Conservation (phyloP, 2,888 invertebrate species). For the Hetaerina titia region DNA sequence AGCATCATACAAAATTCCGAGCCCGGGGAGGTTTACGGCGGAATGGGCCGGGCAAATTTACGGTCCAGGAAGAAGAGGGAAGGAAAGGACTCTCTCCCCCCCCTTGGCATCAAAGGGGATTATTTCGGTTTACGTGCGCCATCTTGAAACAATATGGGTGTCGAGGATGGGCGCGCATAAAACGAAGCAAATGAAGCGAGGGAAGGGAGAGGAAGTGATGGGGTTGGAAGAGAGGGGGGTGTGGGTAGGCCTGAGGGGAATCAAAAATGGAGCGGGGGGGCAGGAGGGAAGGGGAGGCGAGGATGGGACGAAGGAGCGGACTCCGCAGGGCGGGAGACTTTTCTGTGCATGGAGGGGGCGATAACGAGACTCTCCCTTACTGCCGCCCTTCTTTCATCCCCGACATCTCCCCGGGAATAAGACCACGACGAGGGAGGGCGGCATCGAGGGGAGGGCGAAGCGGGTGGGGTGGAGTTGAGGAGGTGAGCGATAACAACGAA, state of each 20-base stretch:
- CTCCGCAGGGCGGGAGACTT: not conserved
- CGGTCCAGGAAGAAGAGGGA: not conserved
- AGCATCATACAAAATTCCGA: not conserved
- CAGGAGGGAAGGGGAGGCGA: not conserved
- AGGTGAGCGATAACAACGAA: too few species aligned
- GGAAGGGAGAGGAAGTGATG: not conserved
- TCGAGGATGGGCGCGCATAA: slow-evolving; percentile 22
- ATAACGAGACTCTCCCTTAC: not conserved
- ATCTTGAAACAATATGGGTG: slow-evolving; percentile 32
- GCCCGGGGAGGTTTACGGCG: not conserved
- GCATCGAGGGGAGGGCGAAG: not conserved
- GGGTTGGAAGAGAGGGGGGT: not conserved
- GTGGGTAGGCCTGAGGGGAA: not conserved
- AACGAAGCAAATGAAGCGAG: slow-evolving; percentile 1
- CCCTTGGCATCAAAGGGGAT: slow-evolving; percentile 2
- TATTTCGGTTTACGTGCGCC: slow-evolving; percentile 35
- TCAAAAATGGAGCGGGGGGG: not conserved
- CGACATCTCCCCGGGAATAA: too few species aligned
- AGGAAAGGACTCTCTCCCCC: not conserved
- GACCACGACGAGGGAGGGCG: too few species aligned
- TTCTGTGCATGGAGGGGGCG: not conserved
- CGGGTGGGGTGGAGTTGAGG: not conserved
- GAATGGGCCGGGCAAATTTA: not conserved
- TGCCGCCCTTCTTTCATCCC: not conserved
- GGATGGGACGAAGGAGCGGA: not conserved